Evolutionary conservation across 2,113 vertebrate species (phyloP), one percentile per base, ranked within the genome.

Genomic region (Zingel zingel): DNA sequence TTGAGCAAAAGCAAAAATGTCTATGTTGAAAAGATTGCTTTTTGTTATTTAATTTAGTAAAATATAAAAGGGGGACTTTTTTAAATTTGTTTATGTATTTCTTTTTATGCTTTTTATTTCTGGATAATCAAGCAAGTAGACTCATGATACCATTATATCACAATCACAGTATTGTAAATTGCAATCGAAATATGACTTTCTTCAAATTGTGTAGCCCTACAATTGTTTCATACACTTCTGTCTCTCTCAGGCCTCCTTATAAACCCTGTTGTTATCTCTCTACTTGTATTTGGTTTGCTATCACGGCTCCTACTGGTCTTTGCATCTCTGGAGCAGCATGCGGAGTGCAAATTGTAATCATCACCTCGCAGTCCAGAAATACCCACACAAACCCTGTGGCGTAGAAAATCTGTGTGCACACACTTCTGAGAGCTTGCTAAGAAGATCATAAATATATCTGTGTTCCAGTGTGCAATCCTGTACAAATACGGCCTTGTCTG

Each of bases 291-390:
- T 30, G 59, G 63, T 72, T 77, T 72, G 30, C 54, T 45, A 63
- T 81, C 76, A 72, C 19, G 12, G 82, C 80, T 33, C 68, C 84
- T 90, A 81, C 89, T 74, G 77, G 74, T 82, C 56, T 74, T 74
- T 33, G 48, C 51, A 50, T 74, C 69, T 84, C 61, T 59, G 73
- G 76, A 54, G 66, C 45, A 74, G 30, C 81, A 68, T 82, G 63
- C 54, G 16, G 62, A 90, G 86, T 85, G 81, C 48, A 85, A 91
- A 87, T 84, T 88, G 61, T 83, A 89, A 89, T 86, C 85, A 83
- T 90, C 89, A 89, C 88, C 76, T 89, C 23, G 0, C 30, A 79
- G 81, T 70, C 78, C 83, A 79, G 63, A 91, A 90, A 92, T 90
- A 91, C 79, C 57, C 53, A 51, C 18, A 4, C 48, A 64, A 66